Conservation (phyloP, 2,888 invertebrate species). For the Crocallis elinguaria region DNA sequence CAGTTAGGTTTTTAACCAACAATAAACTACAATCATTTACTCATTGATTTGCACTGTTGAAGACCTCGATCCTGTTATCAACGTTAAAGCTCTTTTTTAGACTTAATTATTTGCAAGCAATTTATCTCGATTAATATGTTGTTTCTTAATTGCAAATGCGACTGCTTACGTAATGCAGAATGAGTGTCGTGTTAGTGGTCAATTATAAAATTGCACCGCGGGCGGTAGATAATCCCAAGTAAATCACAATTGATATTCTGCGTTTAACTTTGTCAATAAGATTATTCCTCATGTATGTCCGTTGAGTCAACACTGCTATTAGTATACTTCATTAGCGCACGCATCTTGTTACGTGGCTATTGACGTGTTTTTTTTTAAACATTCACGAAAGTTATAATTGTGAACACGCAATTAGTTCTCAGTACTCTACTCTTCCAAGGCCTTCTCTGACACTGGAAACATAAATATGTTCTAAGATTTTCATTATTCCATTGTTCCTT, state of each 20-base stretch:
- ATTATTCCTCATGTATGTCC: constrained; percentile 17
- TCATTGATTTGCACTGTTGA: constrained; percentile 30
- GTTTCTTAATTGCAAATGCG: constrained; percentile 42
- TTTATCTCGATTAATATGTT: constrained; percentile 22
- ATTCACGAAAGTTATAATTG: constrained; percentile 6
- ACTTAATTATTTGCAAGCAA: constrained; percentile 3
- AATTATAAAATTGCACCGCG: constrained; percentile 43
- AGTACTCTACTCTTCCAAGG: constrained; percentile 7
- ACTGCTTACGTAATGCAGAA: constrained; percentile 42
- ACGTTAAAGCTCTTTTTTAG: no score
- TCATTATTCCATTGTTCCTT: constrained; percentile 34
- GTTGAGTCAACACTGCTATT: constrained; percentile 2
- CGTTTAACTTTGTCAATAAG: constrained; percentile 24
- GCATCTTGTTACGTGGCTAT: constrained; percentile 3
- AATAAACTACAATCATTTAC: constrained; percentile 5
- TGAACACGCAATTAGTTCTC: constrained; percentile 7
- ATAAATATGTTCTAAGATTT: constrained; percentile 24
- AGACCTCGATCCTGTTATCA: constrained; percentile 33
- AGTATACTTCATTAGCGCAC: constrained; percentile 12
- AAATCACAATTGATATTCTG: constrained; percentile 30
- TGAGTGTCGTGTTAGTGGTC: constrained; percentile 42
- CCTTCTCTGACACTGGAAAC: not conserved
- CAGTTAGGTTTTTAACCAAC: constrained; percentile 19
- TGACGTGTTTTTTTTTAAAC: constrained; percentile 1
- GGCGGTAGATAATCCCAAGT: constrained; percentile 24